Percentiles rank a stretch among this genome's conserved stretches.
Evolutionary conservation across 2,888 invertebrate species (phyloP).

Genomic region (Athrips mouffetella): DNA sequence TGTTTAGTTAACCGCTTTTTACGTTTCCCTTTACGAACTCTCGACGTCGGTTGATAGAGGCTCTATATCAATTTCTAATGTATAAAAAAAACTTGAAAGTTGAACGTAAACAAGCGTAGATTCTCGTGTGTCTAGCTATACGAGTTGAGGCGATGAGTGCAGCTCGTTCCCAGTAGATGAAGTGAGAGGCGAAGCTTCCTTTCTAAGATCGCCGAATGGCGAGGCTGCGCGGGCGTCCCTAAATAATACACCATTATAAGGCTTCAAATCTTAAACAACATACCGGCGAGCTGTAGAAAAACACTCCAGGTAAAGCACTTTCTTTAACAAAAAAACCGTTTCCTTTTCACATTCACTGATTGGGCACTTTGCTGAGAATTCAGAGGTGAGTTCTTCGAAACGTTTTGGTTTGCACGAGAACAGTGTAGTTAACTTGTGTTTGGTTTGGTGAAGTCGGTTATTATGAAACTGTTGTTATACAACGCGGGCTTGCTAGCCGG

Average conservation of each 20-base stretch:
- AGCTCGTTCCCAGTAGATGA: conserved; percentile 11
- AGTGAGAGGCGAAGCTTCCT: conserved; percentile 32
- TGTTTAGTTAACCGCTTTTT: neutral
- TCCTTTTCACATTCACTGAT: conserved; percentile 17
- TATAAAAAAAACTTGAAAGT: conserved; percentile 17
- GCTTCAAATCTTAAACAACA: conserved; percentile 42
- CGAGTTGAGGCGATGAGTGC: conserved; percentile 2
- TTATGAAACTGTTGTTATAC: no score
- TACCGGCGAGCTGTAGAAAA: conserved; percentile 57
- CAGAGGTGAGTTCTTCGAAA: conserved; percentile 12
- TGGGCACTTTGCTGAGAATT: conserved; percentile 15
- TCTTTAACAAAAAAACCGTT: conserved; percentile 41
- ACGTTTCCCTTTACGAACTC: neutral
- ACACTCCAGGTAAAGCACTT: conserved; percentile 56
- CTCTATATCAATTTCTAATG: conserved; percentile 14
- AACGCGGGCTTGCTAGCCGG: conserved; percentile 27
- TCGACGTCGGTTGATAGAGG: neutral
- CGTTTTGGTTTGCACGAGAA: conserved; percentile 26
- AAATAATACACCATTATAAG: conserved; percentile 51
- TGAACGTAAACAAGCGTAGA: conserved; percentile 13
- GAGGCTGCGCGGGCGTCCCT: conserved; percentile 37
- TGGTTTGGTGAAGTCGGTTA: no score
- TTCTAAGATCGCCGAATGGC: conserved; percentile 27
- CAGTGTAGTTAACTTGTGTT: conserved; percentile 15
- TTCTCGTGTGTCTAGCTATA: conserved; percentile 1